phyloP scores from a whole-genome alignment of 2,797 vertebrate species.

The Podarcis lilfordi region DNA sequence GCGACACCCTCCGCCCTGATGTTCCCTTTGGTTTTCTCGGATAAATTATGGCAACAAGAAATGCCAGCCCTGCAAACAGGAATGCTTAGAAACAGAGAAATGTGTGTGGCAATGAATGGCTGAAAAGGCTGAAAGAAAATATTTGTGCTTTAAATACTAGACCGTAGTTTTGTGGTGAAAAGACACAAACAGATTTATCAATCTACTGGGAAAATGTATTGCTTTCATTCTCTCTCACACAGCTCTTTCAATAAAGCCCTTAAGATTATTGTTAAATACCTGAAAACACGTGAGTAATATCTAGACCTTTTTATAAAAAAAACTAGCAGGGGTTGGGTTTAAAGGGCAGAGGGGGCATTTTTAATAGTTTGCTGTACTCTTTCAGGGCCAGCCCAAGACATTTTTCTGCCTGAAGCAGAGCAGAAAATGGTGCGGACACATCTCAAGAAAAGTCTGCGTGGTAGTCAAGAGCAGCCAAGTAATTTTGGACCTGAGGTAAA shows the following conservation, averaged over 20 bases:
- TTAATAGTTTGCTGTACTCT: background rate
- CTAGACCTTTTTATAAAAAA: background rate
- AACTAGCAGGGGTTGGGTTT: background rate
- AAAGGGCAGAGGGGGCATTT: background rate
- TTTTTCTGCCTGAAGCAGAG: background rate
- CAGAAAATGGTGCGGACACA: too few species aligned
- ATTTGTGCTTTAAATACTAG: background rate
- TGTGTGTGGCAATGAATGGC: too few species aligned
- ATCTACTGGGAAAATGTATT: too few species aligned
- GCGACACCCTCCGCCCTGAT: background rate
- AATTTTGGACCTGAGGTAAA: too few species aligned
- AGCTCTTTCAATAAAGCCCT: too few species aligned
- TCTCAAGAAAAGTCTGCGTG: too few species aligned
- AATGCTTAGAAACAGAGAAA: too few species aligned
- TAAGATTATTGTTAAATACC: too few species aligned
- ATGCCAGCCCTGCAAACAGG: background rate
- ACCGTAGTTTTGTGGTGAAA: background rate
- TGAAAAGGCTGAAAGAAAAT: background rate
- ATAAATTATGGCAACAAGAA: background rate
- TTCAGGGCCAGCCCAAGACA: background rate
- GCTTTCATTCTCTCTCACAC: too few species aligned
- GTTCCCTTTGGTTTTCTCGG: background rate
- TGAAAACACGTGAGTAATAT: background rate
- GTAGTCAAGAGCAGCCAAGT: too few species aligned
- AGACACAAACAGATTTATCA: background rate